phyloP scores from a whole-genome alignment of 2,797 vertebrate species.

The Apodemus agrarius region DNA sequence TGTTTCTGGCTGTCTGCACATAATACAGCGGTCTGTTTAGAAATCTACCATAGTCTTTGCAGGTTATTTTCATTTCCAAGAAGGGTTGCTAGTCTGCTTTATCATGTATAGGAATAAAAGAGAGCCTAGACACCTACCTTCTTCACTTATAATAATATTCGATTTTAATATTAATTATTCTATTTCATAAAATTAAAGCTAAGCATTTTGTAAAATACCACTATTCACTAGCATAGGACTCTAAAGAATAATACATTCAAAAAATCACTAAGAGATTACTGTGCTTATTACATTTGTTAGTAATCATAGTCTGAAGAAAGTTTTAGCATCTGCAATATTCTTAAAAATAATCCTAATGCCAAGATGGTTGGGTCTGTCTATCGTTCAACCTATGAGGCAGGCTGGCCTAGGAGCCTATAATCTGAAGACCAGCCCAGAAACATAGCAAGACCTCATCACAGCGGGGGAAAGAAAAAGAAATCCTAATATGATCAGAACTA shows the following conservation, averaged over 20 bases:
- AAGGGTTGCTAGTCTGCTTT: slow-evolving; percentile 9
- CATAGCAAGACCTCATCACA: not conserved
- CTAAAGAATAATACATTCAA: slow-evolving; percentile 29
- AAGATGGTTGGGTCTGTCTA: too few species aligned
- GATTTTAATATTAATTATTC: slow-evolving; percentile 1
- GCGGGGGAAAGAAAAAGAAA: not conserved
- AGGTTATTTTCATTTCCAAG: slow-evolving; percentile 2
- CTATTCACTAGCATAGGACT: not conserved
- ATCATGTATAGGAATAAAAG: not conserved
- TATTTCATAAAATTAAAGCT: slow-evolving; percentile 48
- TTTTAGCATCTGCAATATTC: slow-evolving; percentile 54
- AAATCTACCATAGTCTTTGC: not conserved
- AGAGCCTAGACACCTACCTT: not conserved
- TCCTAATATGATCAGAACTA: slow-evolving; percentile 32
- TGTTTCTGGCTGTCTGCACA: not conserved
- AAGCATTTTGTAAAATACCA: slow-evolving; percentile 29
- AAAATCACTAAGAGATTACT: slow-evolving; percentile 23
- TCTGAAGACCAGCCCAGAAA: not conserved
- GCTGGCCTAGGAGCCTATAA: not conserved
- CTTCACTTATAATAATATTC: not conserved
- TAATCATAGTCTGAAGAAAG: slow-evolving; percentile 15
- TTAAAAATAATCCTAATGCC: not conserved
- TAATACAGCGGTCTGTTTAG: slow-evolving; percentile 8
- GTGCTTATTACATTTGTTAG: slow-evolving; percentile 45
- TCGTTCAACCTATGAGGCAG: not conserved